Evolutionary conservation across 2,797 vertebrate species (phyloP).

Genomic region (Neomorphus geoffroyi): DNA sequence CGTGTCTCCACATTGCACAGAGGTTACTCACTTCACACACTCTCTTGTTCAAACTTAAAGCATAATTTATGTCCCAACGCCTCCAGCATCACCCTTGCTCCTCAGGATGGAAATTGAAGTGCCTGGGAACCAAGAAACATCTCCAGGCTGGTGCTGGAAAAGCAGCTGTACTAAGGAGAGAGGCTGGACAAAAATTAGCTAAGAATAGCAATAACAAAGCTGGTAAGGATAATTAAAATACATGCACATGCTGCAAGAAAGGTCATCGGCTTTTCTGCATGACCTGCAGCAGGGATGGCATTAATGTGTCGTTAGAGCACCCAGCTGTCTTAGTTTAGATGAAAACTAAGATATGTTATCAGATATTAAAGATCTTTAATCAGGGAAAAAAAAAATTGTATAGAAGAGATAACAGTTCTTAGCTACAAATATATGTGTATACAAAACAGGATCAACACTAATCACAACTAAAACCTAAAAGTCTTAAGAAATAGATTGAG

Average conservation of each 20-base stretch:
- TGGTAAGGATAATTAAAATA: neutral
- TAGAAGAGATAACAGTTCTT: no score
- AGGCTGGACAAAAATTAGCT: neutral
- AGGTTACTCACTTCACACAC: neutral
- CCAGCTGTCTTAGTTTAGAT: no score
- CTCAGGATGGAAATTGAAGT: neutral
- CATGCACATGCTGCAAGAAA: neutral
- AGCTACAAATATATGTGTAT: no score
- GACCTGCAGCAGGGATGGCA: neutral
- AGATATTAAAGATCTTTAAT: no score
- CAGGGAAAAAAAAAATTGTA: no score
- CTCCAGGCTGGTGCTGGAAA: neutral
- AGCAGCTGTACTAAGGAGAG: no score
- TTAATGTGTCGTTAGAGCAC: neutral
- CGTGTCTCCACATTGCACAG: rapidly evolving
- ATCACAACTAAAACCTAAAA: no score
- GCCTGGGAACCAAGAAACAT: neutral
- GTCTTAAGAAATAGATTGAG: no score
- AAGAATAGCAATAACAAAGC: neutral
- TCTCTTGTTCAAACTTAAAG: neutral
- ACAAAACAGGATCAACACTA: no score
- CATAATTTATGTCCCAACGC: neutral
- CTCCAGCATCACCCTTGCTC: neutral
- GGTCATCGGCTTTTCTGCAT: neutral
- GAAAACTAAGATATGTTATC: no score